Conservation (phyloP, 2,888 invertebrate genomes). For the Tholera decimalis region DNA sequence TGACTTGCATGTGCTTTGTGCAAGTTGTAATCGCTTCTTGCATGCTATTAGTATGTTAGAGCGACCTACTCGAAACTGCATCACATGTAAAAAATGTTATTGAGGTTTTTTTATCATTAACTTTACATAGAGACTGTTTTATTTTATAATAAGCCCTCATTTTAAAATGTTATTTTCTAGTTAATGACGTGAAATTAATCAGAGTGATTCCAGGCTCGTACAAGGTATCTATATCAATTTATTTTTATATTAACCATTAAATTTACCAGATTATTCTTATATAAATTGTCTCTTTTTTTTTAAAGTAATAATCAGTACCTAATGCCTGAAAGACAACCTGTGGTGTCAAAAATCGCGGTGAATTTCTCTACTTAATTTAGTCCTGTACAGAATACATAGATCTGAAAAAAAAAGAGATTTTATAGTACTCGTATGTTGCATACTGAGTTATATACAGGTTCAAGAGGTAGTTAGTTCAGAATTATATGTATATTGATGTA, state of each 20-base stretch:
- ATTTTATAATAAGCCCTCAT: no score
- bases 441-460: constrained; percentile 27
- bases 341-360: background rate
- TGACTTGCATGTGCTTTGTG: background rate
- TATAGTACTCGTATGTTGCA: constrained; percentile 46
- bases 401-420: background rate
- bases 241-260: no score
- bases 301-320: no score
- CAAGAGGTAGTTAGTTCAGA: background rate
- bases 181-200: no score
- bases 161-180: no score
- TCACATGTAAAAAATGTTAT: background rate
- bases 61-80: background rate
- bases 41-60: no score
- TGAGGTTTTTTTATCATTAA: background rate
- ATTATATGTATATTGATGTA: constrained; percentile 1
- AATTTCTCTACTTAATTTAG: background rate
- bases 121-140: background rate
- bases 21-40: background rate
- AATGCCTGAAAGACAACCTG: no score
- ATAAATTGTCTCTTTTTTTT: no score
- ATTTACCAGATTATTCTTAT: no score
- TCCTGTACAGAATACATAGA: background rate
- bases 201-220: no score
- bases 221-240: no score